These are phyloP conservation scores for Pasiphila rectangulata DNA, from an alignment of 2,888 invertebrate species.

Conservation along the genomic window DNA sequence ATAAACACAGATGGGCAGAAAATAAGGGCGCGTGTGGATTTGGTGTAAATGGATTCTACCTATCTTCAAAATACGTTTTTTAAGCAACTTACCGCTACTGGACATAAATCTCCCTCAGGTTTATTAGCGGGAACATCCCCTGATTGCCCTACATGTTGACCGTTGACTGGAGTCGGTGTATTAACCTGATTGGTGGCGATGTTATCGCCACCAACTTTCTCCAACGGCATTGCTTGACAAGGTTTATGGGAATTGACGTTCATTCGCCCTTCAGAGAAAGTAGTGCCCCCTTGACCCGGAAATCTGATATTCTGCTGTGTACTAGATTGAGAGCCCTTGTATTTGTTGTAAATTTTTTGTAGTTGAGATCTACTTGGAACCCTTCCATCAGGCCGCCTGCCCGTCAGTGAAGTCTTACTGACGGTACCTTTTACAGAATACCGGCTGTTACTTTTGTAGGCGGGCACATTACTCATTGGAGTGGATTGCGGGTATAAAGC, in stretches of 20 bases:
- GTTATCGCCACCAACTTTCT: conserved; percentile 62
- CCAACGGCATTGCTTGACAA: conserved; percentile 45
- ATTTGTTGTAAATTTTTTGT: conserved; percentile 66
- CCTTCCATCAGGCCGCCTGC: conserved; percentile 44
- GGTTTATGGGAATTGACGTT: conserved; percentile 34
- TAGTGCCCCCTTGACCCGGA: conserved; percentile 39
- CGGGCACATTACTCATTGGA: conserved; percentile 67
- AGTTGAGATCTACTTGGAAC: conserved; percentile 61
- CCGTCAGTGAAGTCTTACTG: conserved; percentile 65
- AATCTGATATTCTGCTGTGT: conserved; percentile 57
- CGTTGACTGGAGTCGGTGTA: conserved; percentile 32
- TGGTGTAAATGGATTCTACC: no score
- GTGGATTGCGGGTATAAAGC: conserved; percentile 61
- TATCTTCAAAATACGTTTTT: no score
- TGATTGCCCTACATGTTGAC: conserved; percentile 39
- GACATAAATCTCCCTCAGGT: conserved; percentile 22
- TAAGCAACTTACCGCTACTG: conserved; percentile 16
- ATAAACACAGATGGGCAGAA: no score
- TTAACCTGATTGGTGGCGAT: conserved; percentile 42
- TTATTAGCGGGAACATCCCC: conserved; percentile 51
- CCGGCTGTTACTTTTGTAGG: conserved; percentile 24
- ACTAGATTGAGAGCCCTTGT: conserved; percentile 65
- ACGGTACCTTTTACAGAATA: conserved; percentile 48
- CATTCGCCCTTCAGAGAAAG: conserved; percentile 56
- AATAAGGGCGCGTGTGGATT: no score